phyloP scores from a whole-genome alignment of 2,797 vertebrate genomes.

The Oceanodroma leucorhoa region DNA sequence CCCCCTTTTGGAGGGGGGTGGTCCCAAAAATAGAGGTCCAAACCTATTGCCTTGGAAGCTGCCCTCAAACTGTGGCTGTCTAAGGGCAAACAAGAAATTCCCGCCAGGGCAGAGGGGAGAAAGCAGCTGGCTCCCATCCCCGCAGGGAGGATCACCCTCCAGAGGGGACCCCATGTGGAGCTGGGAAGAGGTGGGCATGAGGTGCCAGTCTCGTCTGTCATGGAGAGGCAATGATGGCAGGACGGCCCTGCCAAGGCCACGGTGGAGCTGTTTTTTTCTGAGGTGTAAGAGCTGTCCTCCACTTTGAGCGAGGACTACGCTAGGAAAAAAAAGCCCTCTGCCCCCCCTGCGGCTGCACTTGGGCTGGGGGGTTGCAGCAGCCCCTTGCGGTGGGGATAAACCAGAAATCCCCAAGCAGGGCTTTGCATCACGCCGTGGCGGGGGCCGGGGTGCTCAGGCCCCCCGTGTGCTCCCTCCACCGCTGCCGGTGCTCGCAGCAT shows the following conservation, averaged over 20 bases:
- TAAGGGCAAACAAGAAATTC: background rate
- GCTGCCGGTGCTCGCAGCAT: background rate
- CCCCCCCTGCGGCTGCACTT: fast-evolving
- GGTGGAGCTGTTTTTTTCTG: background rate
- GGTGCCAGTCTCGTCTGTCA: background rate
- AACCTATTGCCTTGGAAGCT: background rate
- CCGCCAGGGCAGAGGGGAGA: too few relatives aligned
- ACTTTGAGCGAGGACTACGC: background rate
- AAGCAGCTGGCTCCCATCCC: background rate
- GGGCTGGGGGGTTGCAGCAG: background rate
- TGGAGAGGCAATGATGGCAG: background rate
- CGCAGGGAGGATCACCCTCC: background rate
- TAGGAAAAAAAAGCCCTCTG: background rate
- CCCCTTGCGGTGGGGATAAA: background rate
- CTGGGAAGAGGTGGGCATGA: background rate
- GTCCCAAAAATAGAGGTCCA: background rate
- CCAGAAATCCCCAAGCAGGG: background rate
- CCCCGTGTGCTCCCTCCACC: fast-evolving
- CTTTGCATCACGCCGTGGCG: fast-evolving
- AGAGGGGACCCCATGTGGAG: too few relatives aligned
- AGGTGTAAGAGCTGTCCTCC: background rate
- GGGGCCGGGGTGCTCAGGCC: fast-evolving
- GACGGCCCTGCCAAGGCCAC: background rate
- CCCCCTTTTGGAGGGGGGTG: background rate
- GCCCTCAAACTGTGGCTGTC: background rate